Conservation (phyloP, 2,797 vertebrate genomes). For the Liparis tanakae region DNA sequence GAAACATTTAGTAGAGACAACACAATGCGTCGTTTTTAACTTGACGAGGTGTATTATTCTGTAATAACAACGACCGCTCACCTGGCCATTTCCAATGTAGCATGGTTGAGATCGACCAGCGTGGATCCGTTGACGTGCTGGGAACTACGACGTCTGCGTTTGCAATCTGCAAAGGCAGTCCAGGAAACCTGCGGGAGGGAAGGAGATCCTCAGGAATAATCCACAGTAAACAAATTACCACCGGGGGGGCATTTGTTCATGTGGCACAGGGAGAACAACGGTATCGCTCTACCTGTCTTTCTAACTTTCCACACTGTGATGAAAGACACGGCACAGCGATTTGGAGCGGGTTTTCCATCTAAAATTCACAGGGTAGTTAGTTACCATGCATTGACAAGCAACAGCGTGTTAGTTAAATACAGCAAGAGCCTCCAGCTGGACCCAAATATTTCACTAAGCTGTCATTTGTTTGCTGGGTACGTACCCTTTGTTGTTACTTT, state of each 20-base stretch:
- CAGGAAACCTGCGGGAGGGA: conserved; percentile 75
- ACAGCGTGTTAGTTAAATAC: neutral
- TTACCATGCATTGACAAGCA: conserved; percentile 16
- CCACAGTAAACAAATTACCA: neutral
- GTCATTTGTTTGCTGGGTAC: neutral
- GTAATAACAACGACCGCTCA: conserved; percentile 35
- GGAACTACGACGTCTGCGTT: conserved; percentile 36
- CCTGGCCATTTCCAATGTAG: conserved; percentile 52
- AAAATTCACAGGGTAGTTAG: conserved; percentile 55
- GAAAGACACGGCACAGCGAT: conserved; percentile 61
- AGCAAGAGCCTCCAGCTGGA: neutral
- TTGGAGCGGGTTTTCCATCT: conserved; percentile 77
- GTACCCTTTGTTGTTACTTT: neutral
- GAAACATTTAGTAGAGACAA: neutral
- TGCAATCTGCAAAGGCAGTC: conserved; percentile 65
- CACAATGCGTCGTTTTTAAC: neutral
- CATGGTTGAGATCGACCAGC: conserved; percentile 43
- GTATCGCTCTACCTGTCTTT: conserved; percentile 63
- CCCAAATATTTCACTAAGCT: neutral
- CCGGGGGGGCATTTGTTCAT: conserved; percentile 20
- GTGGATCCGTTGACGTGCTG: conserved; percentile 58
- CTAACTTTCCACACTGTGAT: conserved; percentile 58
- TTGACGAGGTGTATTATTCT: neutral
- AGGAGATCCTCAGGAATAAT: neutral
- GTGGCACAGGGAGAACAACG: conserved; percentile 12